Evolutionary conservation across 2,888 invertebrate genomes (phyloP).

Genomic region (Macrosiphum euphorbiae): DNA sequence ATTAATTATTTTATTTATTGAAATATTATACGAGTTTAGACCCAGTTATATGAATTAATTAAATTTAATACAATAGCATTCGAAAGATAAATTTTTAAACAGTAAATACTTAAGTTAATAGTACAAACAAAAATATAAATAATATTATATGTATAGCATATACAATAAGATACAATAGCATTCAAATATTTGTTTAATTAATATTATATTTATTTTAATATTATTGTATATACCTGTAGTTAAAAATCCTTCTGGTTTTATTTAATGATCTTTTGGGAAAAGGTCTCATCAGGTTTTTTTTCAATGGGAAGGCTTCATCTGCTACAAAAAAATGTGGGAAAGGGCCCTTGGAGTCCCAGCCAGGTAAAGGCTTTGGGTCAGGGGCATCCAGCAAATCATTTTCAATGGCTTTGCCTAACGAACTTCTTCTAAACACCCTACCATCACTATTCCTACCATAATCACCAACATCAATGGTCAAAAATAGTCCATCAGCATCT

Average conservation of each 20-base stretch:
- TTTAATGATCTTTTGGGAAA: constrained; percentile 48
- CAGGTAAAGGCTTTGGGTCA: neutral
- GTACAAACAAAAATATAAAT: too few species aligned
- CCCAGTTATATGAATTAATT: too few species aligned
- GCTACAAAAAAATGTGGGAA: neutral
- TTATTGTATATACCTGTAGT: neutral
- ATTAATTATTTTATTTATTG: too few species aligned
- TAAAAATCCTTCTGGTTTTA: constrained; percentile 1
- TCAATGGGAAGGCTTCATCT: constrained; percentile 49
- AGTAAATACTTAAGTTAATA: too few species aligned
- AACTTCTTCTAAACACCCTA: neutral
- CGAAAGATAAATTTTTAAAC: neutral
- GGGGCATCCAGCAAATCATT: constrained; percentile 27
- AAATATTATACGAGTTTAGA: too few species aligned
- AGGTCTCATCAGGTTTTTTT: neutral
- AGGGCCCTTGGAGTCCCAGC: neutral
- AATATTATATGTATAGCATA: too few species aligned
- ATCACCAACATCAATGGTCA: constrained; percentile 19
- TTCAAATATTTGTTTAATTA: neutral
- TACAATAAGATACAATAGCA: too few species aligned
- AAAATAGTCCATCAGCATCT: constrained; percentile 4
- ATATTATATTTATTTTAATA: neutral
- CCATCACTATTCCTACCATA: neutral
- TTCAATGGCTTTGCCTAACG: neutral
- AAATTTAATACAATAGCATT: too few species aligned